Conservation (phyloP, 2,888 invertebrate genomes). For the Stenodera caucasica region DNA sequence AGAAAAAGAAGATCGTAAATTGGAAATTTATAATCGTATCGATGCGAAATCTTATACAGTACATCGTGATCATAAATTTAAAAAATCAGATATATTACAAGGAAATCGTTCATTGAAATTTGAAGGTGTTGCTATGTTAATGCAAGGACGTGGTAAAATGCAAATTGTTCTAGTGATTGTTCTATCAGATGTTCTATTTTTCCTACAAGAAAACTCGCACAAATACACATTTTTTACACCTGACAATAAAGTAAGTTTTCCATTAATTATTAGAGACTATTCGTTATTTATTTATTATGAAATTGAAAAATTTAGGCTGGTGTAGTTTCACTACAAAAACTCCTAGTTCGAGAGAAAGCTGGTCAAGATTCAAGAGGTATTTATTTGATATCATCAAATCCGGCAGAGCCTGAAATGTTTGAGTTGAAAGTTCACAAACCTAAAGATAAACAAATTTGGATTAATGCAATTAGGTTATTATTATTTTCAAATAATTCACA, state of each 20-base stretch:
- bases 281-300: slow-evolving; percentile 9
- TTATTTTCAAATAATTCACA: no score
- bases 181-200: slow-evolving; percentile 88
- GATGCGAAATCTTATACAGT: slow-evolving; percentile 91
- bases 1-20: slow-evolving; percentile 83
- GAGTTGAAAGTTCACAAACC: slow-evolving; percentile 87
- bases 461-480: slow-evolving; percentile 74
- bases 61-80: slow-evolving; percentile 84
- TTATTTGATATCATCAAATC: slow-evolving; percentile 91
- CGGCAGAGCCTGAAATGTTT: slow-evolving; percentile 94
- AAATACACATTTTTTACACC: slow-evolving; percentile 92
- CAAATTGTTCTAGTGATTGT: slow-evolving; percentile 87
- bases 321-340: slow-evolving; percentile 87
- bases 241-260: slow-evolving; percentile 79
- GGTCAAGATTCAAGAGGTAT: slow-evolving; percentile 86
- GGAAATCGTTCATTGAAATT: slow-evolving; percentile 82
- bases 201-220: slow-evolving; percentile 88
- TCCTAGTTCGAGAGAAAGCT: slow-evolving; percentile 92
- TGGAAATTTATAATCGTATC: slow-evolving; percentile 89
- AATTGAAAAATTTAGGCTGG: slow-evolving; percentile 69
- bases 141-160: slow-evolving; percentile 90
- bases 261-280: background rate
- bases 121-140: slow-evolving; percentile 85
- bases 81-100: slow-evolving; percentile 87
- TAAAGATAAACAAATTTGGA: slow-evolving; percentile 89